Evolutionary conservation across 2,797 vertebrate genomes (phyloP).

Genomic region (Alcedo quadribrachys): DNA sequence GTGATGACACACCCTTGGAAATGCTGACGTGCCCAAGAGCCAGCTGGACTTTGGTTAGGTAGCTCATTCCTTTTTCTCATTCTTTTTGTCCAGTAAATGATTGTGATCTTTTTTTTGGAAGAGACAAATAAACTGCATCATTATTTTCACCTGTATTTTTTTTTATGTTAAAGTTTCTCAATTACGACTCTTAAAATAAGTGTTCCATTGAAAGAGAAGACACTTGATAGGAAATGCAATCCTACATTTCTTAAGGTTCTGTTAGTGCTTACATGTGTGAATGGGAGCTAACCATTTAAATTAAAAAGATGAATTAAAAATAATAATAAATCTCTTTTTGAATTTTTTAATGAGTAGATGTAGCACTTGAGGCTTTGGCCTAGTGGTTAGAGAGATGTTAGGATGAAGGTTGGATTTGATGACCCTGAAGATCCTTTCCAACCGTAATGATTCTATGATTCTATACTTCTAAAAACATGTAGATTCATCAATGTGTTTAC

Average conservation of each 20-base stretch:
- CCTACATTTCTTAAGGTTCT: fast-evolving
- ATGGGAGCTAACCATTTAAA: neutral
- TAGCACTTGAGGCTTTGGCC: too few relatives aligned
- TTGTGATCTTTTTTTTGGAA: neutral
- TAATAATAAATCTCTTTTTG: too few relatives aligned
- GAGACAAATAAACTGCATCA: neutral
- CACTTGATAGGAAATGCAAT: neutral
- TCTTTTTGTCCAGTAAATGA: neutral
- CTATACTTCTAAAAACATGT: fast-evolving
- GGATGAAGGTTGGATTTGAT: too few relatives aligned
- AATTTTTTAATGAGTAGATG: too few relatives aligned
- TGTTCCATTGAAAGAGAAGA: neutral
- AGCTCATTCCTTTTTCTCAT: neutral
- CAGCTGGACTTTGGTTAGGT: conserved; percentile 96
- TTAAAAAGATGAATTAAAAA: too few relatives aligned
- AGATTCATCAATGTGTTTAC: neutral
- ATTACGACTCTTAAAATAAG: neutral
- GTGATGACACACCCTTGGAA: conserved; percentile 94
- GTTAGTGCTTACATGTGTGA: neutral
- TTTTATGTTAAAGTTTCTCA: neutral
- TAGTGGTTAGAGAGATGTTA: too few relatives aligned
- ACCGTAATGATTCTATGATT: too few relatives aligned
- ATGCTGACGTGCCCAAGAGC: conserved; percentile 92
- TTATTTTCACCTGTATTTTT: neutral
- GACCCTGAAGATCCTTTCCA: too few relatives aligned